These are phyloP conservation scores for Anolis carolinensis DNA, from an alignment of 2,113 vertebrate species.

Conservation along the genomic window DNA sequence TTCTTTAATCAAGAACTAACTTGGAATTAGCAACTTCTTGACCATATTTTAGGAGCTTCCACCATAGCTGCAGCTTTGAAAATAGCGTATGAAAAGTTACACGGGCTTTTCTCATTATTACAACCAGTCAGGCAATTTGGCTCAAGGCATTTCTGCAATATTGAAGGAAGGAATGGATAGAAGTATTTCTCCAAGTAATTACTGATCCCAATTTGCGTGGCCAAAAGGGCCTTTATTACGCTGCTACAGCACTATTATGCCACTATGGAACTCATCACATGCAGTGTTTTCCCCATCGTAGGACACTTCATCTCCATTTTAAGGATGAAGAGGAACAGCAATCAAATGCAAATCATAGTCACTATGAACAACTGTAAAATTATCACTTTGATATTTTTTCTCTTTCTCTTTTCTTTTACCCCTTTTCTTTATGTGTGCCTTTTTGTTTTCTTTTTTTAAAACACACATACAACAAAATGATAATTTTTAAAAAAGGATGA, in stretches of 20 bases:
- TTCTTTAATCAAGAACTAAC: constrained; percentile 70
- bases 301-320: neutral
- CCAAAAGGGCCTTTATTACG: constrained; percentile 48
- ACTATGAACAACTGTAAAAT: no score
- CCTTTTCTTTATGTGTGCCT: no score
- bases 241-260: constrained; percentile 27
- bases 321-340: neutral
- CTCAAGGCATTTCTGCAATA: constrained; percentile 55
- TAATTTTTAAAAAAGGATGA: no score
- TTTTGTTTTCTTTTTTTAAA: no score
- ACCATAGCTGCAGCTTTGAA: constrained; percentile 49
- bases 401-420: no score
- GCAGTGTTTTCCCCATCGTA: no score
- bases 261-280: neutral
- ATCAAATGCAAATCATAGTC: no score
- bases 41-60: constrained; percentile 21
- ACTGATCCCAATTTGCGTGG: constrained; percentile 60
- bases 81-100: constrained; percentile 49
- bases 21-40: constrained; percentile 63
- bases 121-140: constrained; percentile 46
- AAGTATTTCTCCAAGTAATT: constrained; percentile 64
- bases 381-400: no score
- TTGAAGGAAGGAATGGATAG: no score
- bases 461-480: no score
- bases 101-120: constrained; percentile 55